Percentiles rank a stretch among this genome's conserved stretches.
These are phyloP conservation scores for Osmoderma eremita DNA, from an alignment of 2,888 invertebrate genomes.

Conservation along the genomic window DNA sequence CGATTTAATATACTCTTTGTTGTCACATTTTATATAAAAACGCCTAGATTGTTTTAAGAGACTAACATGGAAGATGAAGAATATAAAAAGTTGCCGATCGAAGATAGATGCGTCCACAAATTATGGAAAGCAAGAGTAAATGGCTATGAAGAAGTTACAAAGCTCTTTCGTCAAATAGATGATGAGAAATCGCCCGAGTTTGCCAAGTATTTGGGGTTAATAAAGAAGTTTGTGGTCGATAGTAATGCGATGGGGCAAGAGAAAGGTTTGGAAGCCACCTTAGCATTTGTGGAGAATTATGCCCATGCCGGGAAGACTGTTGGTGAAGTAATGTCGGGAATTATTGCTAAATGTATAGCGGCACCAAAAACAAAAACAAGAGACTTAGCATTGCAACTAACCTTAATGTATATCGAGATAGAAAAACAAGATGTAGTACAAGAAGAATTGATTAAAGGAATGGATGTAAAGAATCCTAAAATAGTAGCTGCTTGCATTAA, in stretches of 20 bases:
- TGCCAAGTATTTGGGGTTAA: slow-evolving; percentile 87
- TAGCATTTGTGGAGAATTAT: slow-evolving; percentile 92
- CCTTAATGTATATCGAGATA: slow-evolving; percentile 94
- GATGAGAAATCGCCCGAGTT: slow-evolving; percentile 96
- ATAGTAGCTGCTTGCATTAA: slow-evolving; percentile 87
- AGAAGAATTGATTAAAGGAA: slow-evolving; percentile 93
- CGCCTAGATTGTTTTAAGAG: slow-evolving; percentile 24
- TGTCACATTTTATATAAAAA: neutral
- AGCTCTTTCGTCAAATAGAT: slow-evolving; percentile 85
- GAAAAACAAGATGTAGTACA: slow-evolving; percentile 91
- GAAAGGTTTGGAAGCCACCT: slow-evolving; percentile 91
- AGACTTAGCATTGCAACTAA: slow-evolving; percentile 88
- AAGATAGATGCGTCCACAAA: slow-evolving; percentile 93
- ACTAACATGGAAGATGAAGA: slow-evolving; percentile 82
- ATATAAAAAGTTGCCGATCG: slow-evolving; percentile 85
- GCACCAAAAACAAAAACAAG: slow-evolving; percentile 92
- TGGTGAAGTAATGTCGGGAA: slow-evolving; percentile 80
- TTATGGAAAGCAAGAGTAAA: slow-evolving; percentile 94
- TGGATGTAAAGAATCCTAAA: slow-evolving; percentile 96
- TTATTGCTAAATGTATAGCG: slow-evolving; percentile 92
- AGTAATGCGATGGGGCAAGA: slow-evolving; percentile 96
- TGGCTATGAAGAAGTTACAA: slow-evolving; percentile 94
- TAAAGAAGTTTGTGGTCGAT: slow-evolving; percentile 95
- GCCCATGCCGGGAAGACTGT: slow-evolving; percentile 87
- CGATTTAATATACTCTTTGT: neutral